phyloP scores from a whole-genome alignment of 2,797 vertebrate species.

The Sebastes cheni region DNA sequence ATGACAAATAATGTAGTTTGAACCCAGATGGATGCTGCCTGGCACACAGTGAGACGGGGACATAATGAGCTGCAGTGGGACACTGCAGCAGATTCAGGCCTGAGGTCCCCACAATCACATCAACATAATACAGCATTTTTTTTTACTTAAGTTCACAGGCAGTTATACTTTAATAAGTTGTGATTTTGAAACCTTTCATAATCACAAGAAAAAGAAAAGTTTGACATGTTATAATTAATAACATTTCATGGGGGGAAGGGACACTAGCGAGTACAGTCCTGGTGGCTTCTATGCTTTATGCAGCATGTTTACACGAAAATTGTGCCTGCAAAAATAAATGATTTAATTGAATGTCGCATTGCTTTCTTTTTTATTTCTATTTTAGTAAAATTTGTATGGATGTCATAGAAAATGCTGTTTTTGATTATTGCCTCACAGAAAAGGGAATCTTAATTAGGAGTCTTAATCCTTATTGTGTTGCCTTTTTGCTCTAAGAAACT shows the following conservation, averaged over 20 bases:
- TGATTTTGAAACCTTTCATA: not conserved
- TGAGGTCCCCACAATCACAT: not conserved
- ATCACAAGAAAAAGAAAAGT: not conserved
- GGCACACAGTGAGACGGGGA: not conserved
- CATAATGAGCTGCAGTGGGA: conserved; percentile 52
- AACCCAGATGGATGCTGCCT: conserved; percentile 17
- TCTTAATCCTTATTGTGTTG: not conserved
- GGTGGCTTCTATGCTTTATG: not conserved
- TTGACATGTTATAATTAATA: not conserved
- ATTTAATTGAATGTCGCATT: not conserved
- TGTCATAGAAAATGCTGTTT: not conserved
- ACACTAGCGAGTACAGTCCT: not conserved
- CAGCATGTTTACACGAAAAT: not conserved
- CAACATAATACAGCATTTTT: conserved; percentile 18
- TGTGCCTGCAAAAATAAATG: not conserved
- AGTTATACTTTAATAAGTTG: not conserved
- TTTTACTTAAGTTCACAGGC: not conserved
- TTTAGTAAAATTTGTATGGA: not conserved
- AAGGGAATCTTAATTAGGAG: not conserved
- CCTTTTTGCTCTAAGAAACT: not conserved
- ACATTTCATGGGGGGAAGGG: not conserved
- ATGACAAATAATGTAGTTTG: not conserved
- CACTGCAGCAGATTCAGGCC: not conserved
- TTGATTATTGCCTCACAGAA: not conserved
- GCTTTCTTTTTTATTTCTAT: not conserved